Evolutionary conservation across 2,888 invertebrate genomes (phyloP), one percentile per base, ranked within the genome.

Genomic region (Geophilus truncorum): DNA sequence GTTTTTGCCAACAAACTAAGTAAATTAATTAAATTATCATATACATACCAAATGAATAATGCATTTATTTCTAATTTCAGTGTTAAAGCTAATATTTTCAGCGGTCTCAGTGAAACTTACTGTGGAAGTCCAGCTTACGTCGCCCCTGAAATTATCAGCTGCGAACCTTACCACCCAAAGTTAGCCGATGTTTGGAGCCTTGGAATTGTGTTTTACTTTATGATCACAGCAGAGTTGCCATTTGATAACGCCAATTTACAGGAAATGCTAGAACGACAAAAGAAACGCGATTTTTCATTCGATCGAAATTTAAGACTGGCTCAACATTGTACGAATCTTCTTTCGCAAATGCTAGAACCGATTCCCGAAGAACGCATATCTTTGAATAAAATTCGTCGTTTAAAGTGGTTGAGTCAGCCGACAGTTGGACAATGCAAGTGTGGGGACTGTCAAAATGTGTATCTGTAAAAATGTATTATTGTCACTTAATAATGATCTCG

Each of bases 51-150:
- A 70, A 36, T 77, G 9, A 18, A 12, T 34, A 15, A 28, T 77
- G 34, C 15, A 23, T 23, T 0, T 30, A 30, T 25, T 28, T 23
- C 28, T 23, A 23, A 70, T 70, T 70, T 1, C n/a, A 70, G 70
- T 21, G 7, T 21, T 62, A 62, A 23, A n/a, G n/a, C n/a, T n/a
- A n/a, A n/a, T n/a, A n/a, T n/a, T n/a, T n/a, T n/a, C n/a, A n/a
- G n/a, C n/a, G n/a, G n/a, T n/a, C n/a, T n/a, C n/a, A n/a, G n/a
- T 36, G 28, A 40, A n/a, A 80, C 80, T 7, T 80, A 34, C 28
- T 80, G 80, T 40, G 80, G 80, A 25, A 70, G 70, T 25, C 70
- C 80, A 10, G 32, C 80, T 2, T 80, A 62, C 21, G 80, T 62
- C 15, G 80, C 80, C 3, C 80, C 80, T 30, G 80, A 80, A 62